Evolutionary conservation across 2,888 invertebrate genomes (phyloP), one percentile per base, ranked within the genome.

Genomic region (Clunio marinus): DNA sequence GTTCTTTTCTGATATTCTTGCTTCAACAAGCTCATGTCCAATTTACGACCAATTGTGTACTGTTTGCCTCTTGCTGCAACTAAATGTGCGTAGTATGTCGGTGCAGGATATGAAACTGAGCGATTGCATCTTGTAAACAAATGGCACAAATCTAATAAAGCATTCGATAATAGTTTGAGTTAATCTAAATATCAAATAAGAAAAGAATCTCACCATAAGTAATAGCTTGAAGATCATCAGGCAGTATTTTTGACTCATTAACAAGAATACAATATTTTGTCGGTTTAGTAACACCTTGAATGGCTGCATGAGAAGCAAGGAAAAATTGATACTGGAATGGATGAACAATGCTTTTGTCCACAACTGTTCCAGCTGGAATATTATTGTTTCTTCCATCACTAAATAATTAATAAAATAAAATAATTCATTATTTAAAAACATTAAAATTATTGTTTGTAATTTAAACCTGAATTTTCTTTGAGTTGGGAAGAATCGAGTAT

Each of bases 271-370:
- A 88, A 77, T 94, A 95, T 72, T 93, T 91, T 0, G 93, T 91
- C 0, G 93, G 93, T 5, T 89, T 86, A 0, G 91, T 89, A 0
- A 91, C 91, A 66, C 93, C 93, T 8, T 68, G 68, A 20, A 68
- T 68, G 4, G 68, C 68, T 25, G 68, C 68, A 45, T 68, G 68
- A 24, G 68, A 68, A 72, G 91, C 91, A 75, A 96, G 80, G 76
- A 92, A 96, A 77, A 95, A 96, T 78, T 96, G 94, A 73, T 91
- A 82, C 75, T 94, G 89, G 1, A 86, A 85, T 0, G 93, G 90
- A 78, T 95, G 93, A 0, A 91, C 91, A 51, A 96, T 94, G 0
- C 83, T 81, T 0, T 84, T 86, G 75, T 96, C 96, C 0, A 96
- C 93, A 0, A 91, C 86, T 0, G 94, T 94, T 0, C 95, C 95